Percentiles rank a stretch among this genome's conserved stretches.
These are phyloP conservation scores for Cisticola juncidis DNA, from an alignment of 2,113 vertebrate species.

Conservation along the genomic window DNA sequence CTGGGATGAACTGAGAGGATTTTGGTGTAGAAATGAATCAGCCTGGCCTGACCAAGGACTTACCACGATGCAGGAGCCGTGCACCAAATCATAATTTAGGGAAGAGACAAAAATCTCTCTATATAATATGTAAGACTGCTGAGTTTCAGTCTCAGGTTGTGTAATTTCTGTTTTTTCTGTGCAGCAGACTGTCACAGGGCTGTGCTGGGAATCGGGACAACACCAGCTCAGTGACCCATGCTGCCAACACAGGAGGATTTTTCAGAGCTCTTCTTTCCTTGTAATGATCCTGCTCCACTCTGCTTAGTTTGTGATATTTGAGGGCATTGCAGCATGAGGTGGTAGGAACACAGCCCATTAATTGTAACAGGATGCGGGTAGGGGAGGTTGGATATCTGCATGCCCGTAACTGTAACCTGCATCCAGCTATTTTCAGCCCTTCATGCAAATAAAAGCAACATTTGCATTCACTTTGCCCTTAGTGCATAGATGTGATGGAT, in stretches of 20 bases:
- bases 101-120: not conserved
- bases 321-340: not conserved
- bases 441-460: slow-evolving; percentile 4
- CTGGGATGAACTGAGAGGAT: rapidly evolving
- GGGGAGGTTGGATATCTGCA: not conserved
- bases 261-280: slow-evolving; percentile 6
- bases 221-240: rapidly evolving
- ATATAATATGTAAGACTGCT: not conserved
- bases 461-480: slow-evolving; percentile 40
- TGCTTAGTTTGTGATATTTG: slow-evolving; percentile 32
- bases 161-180: not conserved
- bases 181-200: not conserved
- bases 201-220: not conserved
- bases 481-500: not conserved
- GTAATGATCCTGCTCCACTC: not conserved
- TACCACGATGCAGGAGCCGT: not conserved
- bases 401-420: slow-evolving; percentile 25
- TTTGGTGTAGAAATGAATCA: not conserved
- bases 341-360: not conserved
- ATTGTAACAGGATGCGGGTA: not conserved
- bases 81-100: not conserved
- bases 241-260: not conserved
- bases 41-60: not conserved
- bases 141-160: not conserved
- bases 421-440: slow-evolving; percentile 43